Base-by-base conservation (phyloP, 1,140 invertebrate genomes). In the Drosophila carrolli region DNA sequence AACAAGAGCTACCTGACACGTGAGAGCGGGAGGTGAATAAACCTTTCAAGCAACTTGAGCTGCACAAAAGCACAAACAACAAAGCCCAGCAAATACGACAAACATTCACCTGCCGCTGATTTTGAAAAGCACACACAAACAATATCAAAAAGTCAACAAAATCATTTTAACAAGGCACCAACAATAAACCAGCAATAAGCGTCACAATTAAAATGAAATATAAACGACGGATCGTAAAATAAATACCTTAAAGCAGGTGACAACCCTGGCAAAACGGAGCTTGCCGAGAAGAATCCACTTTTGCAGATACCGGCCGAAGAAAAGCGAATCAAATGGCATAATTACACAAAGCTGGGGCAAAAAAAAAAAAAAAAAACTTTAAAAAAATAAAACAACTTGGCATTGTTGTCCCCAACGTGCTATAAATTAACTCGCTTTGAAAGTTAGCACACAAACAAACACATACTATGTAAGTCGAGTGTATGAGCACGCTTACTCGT, bases 351-450 rank as follows among this genome's bases (percentile, higher is more conserved):
- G 65, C 57, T 51, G 53, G 43, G 60, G 59, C 56, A 72, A 74
- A 70, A 65, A 44, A 8, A 56, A 63, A 74, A 65, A 23, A 74
- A 35, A 13, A 37, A 37, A 9, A 47, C 29, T 32, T 7, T 32
- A 44, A 27, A 59, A 56, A 46, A 47, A 56, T 23, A 60, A 48
- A 81, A 82, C 70, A 78, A 82, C 71, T 53, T 27, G 10, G 48
- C 48, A 60, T 73, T 61, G 55, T 61, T 73, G 63, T 50, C 59
- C 73, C 60, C 79, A 81, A 77, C 50, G 81, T 82, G 63, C 72
- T 74, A 83, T 86, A 86, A 88, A 86, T 86, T 86, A 86, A 89
- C 72, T 86, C 72, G 84, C 83, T 86, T 86, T 88, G 79, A 86
- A 86, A 86, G 83, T 83, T 86, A 60, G 83, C 84, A 85, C 60